Base-by-base conservation (phyloP, 2,797 vertebrate genomes). In the Diglossa cyanea region DNA sequence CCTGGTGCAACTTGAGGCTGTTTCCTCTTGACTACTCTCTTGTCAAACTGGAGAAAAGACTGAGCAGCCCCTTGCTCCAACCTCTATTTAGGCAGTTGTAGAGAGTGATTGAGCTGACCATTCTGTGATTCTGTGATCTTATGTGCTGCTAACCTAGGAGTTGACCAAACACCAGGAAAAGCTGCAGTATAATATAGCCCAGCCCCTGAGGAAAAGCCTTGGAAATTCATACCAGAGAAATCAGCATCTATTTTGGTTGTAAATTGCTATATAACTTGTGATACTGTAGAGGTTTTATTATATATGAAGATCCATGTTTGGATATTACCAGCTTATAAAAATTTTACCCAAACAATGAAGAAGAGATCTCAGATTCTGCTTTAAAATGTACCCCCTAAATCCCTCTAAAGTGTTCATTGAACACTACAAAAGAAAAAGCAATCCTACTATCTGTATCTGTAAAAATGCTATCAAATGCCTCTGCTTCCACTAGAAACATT, bases 11-110 rank as follows among this genome's bases (percentile, higher is more conserved):
- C 13, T 47, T 40, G 33, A 75, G 16, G 13, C 14, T 14, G 2
- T 40, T 62, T 67, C 30, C 6, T 44, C 13, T 54, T 66, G 18
- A 45, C 25, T 30, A 57, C 40, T 39, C 2, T 1, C 13, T 45
- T 28, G 11, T 57, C 26, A 80, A 33, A 47, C 16, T 51, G 19
- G 18, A 40, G 75, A 80, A 75, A 74, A 51, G 44, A 57, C 7
- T 0, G 0, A 45, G 7, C 6, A 33, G 2, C 4, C 17, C 14
- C 17, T 55, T 0, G 0, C 5, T 79, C 13, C 28, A 50, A 17
- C 9, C 7, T 90, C 20, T 10, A 14, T 50, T 45, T 21, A 31
- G 24, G n/a, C 5, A 68, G 20, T 19, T 39, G 9, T 42, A 55
- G 10, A 33, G 21, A 31, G 3, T 8, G 3, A 45, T 35, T 35